These are phyloP conservation scores for Drosophila maculinotata DNA, from an alignment of 2,888 invertebrate genomes.

Conservation along the genomic window DNA sequence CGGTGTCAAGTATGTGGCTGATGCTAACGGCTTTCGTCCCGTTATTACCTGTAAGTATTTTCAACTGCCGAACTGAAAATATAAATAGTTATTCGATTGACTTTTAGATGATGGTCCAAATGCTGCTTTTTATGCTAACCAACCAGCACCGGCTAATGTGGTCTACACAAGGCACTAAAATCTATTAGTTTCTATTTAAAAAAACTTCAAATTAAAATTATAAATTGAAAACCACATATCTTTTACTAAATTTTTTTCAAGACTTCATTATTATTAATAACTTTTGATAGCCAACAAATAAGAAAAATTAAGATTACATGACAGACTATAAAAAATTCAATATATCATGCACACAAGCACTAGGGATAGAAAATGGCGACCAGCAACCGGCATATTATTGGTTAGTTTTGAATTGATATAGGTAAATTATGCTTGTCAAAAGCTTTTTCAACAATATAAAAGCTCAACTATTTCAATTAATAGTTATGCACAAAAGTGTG, in stretches of 20 bases:
- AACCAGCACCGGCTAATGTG: slow-evolving; percentile 72
- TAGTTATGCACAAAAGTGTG: slow-evolving; percentile 60
- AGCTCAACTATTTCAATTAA: slow-evolving; percentile 47
- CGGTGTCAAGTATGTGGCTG: slow-evolving; percentile 78
- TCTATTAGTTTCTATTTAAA: background rate
- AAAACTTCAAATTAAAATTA: slow-evolving; percentile 4
- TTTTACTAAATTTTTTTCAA: background rate
- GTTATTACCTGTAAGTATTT: slow-evolving; percentile 78
- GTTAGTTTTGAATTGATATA: slow-evolving; percentile 23
- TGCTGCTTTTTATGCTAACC: slow-evolving; percentile 62
- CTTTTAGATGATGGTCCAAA: slow-evolving; percentile 75
- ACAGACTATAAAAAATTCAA: background rate
- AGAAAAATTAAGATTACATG: too few relatives aligned
- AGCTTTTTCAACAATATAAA: slow-evolving; percentile 47
- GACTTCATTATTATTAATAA: background rate
- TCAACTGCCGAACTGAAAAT: background rate
- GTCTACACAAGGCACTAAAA: slow-evolving; percentile 60
- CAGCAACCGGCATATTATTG: slow-evolving; percentile 30
- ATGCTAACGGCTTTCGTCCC: slow-evolving; percentile 82
- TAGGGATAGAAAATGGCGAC: slow-evolving; percentile 41
- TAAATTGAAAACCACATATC: background rate
- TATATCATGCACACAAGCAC: background rate
- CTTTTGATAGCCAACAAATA: too few relatives aligned
- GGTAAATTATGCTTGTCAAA: slow-evolving; percentile 12
- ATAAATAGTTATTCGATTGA: background rate